Base-by-base conservation (phyloP, 2,888 invertebrate genomes). In the Notodonta dromedarius region DNA sequence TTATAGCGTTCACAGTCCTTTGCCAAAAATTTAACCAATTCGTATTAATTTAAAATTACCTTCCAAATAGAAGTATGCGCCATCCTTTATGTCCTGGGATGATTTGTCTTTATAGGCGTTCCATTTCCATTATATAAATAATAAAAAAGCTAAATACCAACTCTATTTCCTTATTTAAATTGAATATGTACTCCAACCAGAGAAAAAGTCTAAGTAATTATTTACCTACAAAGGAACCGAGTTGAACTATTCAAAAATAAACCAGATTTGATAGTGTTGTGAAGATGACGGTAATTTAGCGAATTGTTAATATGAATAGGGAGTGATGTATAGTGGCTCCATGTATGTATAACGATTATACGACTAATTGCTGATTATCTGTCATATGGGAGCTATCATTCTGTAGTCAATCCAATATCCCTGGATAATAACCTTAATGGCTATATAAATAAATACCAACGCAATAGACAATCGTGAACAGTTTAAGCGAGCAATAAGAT, bases 361-460 rank as follows among this genome's bases (percentile, higher is more conserved):
- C 57, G 61, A 54, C 72, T 82, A 82, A 83, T 83, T 82, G 73
- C 71, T 65, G 76, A 78, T 78, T 80, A 83, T 83, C 79, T 69
- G 64, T 79, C 73, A 79, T 75, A 82, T 79, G 80, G 77, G 80
- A 80, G 73, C 65, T 76, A 83, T 80, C 76, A 78, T 79, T 78
- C 71, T 70, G 62, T 69, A 72, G 77, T 79, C 74, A 77, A 79
- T 79, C 76, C 79, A 66, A 67, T 71, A 80, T 78, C 71, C 68
- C 65, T 60, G 60, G 67, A 78, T 69, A 69, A 67, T 24, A 32
- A 55, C 57, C 8, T 40, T 9, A 59, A 42, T 14, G 58, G 60
- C 61, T 66, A 71, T 69, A 61, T 57, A n/a, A 39, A 46, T 66
- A 65, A 62, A 57, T 65, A 65, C 52, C 24, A 24, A 24, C 24